Evolutionary conservation across 2,797 vertebrate species (phyloP).

Genomic region (Trachurus trachurus): DNA sequence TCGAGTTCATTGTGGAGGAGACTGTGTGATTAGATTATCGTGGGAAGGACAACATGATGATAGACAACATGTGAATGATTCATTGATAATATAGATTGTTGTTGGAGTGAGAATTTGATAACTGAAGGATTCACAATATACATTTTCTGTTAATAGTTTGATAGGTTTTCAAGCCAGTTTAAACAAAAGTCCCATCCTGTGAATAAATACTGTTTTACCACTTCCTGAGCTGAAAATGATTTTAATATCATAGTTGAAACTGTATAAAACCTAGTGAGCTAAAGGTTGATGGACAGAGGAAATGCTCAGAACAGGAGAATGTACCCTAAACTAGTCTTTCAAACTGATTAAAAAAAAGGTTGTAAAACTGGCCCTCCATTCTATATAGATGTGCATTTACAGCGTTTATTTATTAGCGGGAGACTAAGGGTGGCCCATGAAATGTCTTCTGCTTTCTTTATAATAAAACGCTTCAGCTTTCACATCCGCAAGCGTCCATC

Average conservation of each 20-base stretch:
- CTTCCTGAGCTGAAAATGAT: not conserved
- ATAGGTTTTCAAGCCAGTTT: slow-evolving; percentile 37
- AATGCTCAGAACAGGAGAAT: slow-evolving; percentile 12
- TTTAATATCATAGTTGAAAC: slow-evolving; percentile 22
- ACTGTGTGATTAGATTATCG: slow-evolving; percentile 65
- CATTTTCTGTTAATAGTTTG: slow-evolving; percentile 41
- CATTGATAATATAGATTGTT: not conserved
- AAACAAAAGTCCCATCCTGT: slow-evolving; percentile 7
- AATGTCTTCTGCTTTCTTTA: slow-evolving; percentile 76
- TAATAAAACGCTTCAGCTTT: slow-evolving; percentile 82
- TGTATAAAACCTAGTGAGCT: not conserved
- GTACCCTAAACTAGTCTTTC: slow-evolving; percentile 36
- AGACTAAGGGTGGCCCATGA: slow-evolving; percentile 46
- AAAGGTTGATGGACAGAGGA: slow-evolving; percentile 13
- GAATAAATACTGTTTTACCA: slow-evolving; percentile 25
- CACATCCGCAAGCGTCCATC: slow-evolving; percentile 56
- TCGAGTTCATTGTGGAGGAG: slow-evolving; percentile 88
- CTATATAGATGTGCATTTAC: slow-evolving; percentile 48
- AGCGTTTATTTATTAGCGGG: slow-evolving; percentile 60
- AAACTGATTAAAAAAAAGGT: slow-evolving; percentile 50
- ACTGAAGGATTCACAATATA: slow-evolving; percentile 12
- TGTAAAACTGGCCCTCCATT: slow-evolving; percentile 42
- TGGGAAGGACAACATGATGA: not conserved
- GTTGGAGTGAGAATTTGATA: slow-evolving; percentile 17
- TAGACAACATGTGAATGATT: slow-evolving; percentile 12